Conservation (phyloP, 2,113 vertebrate species). For the Scartelaos histophorus region DNA sequence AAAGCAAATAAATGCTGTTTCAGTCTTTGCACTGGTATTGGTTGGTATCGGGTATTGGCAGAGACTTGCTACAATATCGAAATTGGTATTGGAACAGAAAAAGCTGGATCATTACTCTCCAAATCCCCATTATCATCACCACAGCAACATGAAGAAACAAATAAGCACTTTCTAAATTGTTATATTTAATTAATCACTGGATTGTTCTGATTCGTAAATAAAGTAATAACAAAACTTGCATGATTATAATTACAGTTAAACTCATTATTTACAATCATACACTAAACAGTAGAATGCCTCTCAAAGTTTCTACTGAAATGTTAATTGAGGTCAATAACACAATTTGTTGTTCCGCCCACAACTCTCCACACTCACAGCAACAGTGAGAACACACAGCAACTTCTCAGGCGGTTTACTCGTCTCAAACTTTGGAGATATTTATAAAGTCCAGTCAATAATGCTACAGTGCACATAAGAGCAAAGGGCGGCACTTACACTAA, state of each 20-base stretch:
- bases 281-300: neutral
- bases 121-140: too few relatives aligned
- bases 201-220: too few relatives aligned
- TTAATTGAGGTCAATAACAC: constrained; percentile 29
- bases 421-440: constrained; percentile 36
- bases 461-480: constrained; percentile 22
- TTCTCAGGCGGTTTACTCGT: constrained; percentile 11
- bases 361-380: constrained; percentile 2
- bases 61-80: too few relatives aligned
- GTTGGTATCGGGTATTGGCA: too few relatives aligned
- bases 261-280: neutral
- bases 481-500: constrained; percentile 29
- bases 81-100: too few relatives aligned
- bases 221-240: neutral
- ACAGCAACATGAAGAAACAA: too few relatives aligned
- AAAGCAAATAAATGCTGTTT: too few relatives aligned
- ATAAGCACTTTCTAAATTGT: too few relatives aligned
- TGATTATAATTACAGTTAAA: neutral
- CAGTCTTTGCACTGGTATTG: too few relatives aligned
- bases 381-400: constrained; percentile 5
- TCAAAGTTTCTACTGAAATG: constrained; percentile 27
- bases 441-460: constrained; percentile 29
- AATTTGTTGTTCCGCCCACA: constrained; percentile 47
- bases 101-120: too few relatives aligned
- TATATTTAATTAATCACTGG: too few relatives aligned